Conservation (phyloP, 2,888 invertebrate species). For the Andrena bicolor region DNA sequence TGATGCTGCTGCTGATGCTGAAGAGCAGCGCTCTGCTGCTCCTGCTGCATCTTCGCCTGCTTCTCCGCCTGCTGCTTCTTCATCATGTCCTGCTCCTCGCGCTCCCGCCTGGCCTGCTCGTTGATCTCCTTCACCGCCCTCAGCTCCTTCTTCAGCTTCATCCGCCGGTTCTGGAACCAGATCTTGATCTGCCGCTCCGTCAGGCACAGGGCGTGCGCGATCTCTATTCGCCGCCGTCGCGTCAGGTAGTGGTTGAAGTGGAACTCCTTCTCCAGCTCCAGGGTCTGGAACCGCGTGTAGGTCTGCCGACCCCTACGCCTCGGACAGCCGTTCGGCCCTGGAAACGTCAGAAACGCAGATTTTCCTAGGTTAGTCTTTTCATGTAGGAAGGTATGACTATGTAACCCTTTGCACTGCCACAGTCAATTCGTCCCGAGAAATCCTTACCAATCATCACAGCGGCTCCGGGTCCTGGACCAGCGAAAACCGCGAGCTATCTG, state of each 20-base stretch:
- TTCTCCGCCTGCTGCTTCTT: conserved; percentile 96
- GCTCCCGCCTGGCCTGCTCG: conserved; percentile 95
- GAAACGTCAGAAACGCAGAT: conserved; percentile 82
- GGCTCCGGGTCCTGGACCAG: background rate
- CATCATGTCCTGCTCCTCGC: conserved; percentile 96
- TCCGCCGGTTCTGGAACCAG: conserved; percentile 98
- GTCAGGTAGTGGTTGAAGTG: conserved; percentile 99
- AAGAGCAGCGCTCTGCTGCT: conserved; percentile 90
- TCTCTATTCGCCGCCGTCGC: conserved; percentile 97
- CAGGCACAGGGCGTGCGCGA: conserved; percentile 97
- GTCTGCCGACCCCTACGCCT: conserved; percentile 98
- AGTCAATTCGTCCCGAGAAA: conserved; percentile 36
- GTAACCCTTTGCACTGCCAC: conserved; percentile 58
- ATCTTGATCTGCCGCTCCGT: conserved; percentile 99
- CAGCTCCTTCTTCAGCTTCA: conserved; percentile 98
- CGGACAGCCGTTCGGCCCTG: conserved; percentile 98
- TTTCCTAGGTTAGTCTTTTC: conserved; percentile 66
- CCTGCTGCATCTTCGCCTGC: conserved; percentile 91
- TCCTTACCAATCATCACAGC: conserved; percentile 23
- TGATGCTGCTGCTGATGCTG: conserved; percentile 91
- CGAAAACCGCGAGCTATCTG: background rate
- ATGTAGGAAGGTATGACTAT: conserved; percentile 33
- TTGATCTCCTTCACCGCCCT: conserved; percentile 97
- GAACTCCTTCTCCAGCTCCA: conserved; percentile 99
- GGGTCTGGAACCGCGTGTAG: conserved; percentile 98